Percentiles rank a stretch among this genome's conserved stretches.
Conservation (phyloP, 2,888 invertebrate species). For the Limenitis arthemis region DNA sequence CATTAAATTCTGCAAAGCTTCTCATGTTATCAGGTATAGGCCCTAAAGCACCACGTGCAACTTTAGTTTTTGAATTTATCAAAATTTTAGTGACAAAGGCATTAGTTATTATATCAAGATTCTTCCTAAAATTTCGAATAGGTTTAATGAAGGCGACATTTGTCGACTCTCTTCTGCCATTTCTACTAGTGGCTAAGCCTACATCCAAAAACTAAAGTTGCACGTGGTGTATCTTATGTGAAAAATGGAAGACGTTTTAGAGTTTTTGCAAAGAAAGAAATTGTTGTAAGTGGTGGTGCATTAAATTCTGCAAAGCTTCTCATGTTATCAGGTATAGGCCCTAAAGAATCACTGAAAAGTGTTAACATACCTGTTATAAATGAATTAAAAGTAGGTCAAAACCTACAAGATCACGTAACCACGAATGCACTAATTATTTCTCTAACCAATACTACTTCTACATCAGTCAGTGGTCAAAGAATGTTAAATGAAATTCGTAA, state of each 20-base stretch:
- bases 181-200: slow-evolving; percentile 71
- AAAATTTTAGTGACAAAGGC: slow-evolving; percentile 71
- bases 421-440: slow-evolving; percentile 64
- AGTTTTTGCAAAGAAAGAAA: slow-evolving; percentile 71
- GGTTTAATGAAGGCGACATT: slow-evolving; percentile 78
- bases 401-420: slow-evolving; percentile 83
- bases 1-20: slow-evolving; percentile 75
- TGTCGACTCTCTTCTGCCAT: slow-evolving; percentile 74
- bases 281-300: slow-evolving; percentile 73
- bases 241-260: slow-evolving; percentile 53
- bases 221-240: slow-evolving; percentile 52
- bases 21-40: slow-evolving; percentile 79
- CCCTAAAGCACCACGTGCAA: slow-evolving; percentile 67
- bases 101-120: slow-evolving; percentile 64
- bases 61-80: slow-evolving; percentile 70
- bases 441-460: slow-evolving; percentile 70
- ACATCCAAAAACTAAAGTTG: too few species aligned
- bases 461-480: slow-evolving; percentile 48
- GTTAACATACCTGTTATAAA: slow-evolving; percentile 70
- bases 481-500: slow-evolving; percentile 53
- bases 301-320: slow-evolving; percentile 76
- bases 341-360: slow-evolving; percentile 62
- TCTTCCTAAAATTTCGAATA: slow-evolving; percentile 67
- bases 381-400: slow-evolving; percentile 79
- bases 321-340: slow-evolving; percentile 78